Percentiles rank a stretch among this genome's conserved stretches.
Conservation (phyloP, 2,797 vertebrate genomes). For the Leptatherina wallacei region DNA sequence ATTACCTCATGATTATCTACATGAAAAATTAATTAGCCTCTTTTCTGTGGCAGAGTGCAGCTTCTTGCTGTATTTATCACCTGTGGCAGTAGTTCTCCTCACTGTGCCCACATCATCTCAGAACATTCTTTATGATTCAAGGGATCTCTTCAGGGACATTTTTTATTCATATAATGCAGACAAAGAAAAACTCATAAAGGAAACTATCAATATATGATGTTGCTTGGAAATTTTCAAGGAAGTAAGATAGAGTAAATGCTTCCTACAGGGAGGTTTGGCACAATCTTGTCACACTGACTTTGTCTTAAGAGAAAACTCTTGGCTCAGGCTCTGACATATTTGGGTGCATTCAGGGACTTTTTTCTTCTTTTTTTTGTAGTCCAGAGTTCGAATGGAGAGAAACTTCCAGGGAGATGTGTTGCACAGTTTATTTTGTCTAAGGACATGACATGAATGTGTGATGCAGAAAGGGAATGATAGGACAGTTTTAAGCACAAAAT, state of each 20-base stretch:
- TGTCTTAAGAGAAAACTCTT: constrained; percentile 51
- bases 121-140: constrained; percentile 68
- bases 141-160: constrained; percentile 69
- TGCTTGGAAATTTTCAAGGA: constrained; percentile 23
- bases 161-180: constrained; percentile 64
- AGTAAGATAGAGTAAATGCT: constrained; percentile 23
- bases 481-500: constrained; percentile 1
- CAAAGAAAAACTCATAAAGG: constrained; percentile 44
- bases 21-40: constrained; percentile 83
- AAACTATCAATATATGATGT: constrained; percentile 24
- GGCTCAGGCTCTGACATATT: constrained; percentile 49
- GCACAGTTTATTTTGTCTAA: constrained; percentile 15
- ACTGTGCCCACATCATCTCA: constrained; percentile 39
- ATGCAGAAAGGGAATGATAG: background rate
- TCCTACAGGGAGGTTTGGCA: constrained; percentile 31
- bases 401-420: constrained; percentile 28
- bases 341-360: constrained; percentile 38
- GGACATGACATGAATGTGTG: constrained; percentile 9
- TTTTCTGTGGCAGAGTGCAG: constrained; percentile 65
- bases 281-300: constrained; percentile 36
- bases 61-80: constrained; percentile 66
- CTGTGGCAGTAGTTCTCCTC: constrained; percentile 58
- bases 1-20: constrained; percentile 75
- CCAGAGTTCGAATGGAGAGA: constrained; percentile 37
- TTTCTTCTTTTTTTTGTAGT: constrained; percentile 26